Conservation (phyloP, 2,113 vertebrate genomes). For the Rousettus leschenaultii region DNA sequence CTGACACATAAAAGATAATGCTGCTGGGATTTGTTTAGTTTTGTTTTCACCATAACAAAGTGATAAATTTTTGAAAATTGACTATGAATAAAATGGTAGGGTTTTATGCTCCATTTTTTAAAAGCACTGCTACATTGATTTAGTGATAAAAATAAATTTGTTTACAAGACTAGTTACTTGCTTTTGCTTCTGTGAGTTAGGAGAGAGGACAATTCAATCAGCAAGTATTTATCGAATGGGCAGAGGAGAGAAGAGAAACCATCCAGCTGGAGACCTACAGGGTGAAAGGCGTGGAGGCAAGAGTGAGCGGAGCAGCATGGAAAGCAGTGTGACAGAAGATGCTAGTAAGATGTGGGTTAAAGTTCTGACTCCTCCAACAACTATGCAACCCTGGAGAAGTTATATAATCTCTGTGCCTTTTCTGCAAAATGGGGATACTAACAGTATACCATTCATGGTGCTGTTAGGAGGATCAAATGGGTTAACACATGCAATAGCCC, state of each 20-base stretch:
- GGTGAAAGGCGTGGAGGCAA: background rate
- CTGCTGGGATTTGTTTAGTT: slow-evolving; percentile 37
- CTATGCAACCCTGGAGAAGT: background rate
- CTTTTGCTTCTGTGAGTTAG: background rate
- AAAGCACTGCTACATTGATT: background rate
- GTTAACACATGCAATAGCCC: background rate
- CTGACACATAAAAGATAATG: background rate
- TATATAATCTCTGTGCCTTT: background rate
- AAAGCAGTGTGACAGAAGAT: background rate
- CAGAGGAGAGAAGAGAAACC: background rate
- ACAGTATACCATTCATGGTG: background rate
- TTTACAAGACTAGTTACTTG: background rate
- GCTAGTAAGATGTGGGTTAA: background rate
- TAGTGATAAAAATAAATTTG: background rate
- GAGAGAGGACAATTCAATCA: background rate
- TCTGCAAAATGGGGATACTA: background rate
- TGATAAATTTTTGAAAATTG: background rate
- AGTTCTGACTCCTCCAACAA: background rate
- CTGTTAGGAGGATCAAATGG: background rate
- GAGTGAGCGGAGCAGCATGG: background rate
- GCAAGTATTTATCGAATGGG: background rate
- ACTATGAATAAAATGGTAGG: background rate
- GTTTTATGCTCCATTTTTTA: background rate
- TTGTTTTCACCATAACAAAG: background rate
- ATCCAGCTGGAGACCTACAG: too few species aligned